Base-by-base conservation (phyloP, 2,888 invertebrate genomes). In the Nomada fabriciana region DNA sequence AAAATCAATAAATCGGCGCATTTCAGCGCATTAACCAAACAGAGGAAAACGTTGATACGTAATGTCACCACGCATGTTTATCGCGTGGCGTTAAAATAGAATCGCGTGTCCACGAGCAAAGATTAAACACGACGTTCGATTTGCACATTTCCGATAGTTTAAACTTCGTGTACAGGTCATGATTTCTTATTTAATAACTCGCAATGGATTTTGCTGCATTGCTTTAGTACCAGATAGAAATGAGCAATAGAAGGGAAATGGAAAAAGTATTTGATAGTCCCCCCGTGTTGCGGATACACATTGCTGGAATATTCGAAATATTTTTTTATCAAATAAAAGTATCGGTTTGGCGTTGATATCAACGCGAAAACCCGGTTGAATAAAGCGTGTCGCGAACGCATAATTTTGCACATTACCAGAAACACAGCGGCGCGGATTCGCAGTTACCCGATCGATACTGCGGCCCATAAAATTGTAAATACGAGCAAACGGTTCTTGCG, bases 1-100 rank as follows among this genome's bases (percentile, higher is more conserved):
- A 29, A 67, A 74, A 77, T 77, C 77, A 74, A 77, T 74, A 74
- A 75, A 75, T 74, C 67, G 75, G 47, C 20, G 67, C 61, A 61
- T 78, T 67, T 68, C 55, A 47, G 50, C 23, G 75, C 61, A 78
- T 78, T 78, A 75, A 42, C 53, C 67, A 42, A 78, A 75, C 67
- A 29, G 47, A 25, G 59, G 42, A 64, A 29, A 72, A 72, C 72
- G 61, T 47, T 67, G 61, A 78, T 61, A 55, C 55, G 47, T 55
- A 52, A 72, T 25, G 59, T 59, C 72, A 42, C 20, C 64, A 20
- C n/a, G 65, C 13, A 43, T 23, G 67, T 53, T 61, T 55, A 18
- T 18, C 65, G 25, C 18, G 59, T 18, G 13, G 20, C 42, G 59
- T 42, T 59, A 20, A 53, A 53, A 61, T n/a, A 53, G 60, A 53